Percentiles rank a stretch among this genome's conserved stretches.
phyloP scores from a whole-genome alignment of 2,113 vertebrate genomes.

The Sitta europaea region DNA sequence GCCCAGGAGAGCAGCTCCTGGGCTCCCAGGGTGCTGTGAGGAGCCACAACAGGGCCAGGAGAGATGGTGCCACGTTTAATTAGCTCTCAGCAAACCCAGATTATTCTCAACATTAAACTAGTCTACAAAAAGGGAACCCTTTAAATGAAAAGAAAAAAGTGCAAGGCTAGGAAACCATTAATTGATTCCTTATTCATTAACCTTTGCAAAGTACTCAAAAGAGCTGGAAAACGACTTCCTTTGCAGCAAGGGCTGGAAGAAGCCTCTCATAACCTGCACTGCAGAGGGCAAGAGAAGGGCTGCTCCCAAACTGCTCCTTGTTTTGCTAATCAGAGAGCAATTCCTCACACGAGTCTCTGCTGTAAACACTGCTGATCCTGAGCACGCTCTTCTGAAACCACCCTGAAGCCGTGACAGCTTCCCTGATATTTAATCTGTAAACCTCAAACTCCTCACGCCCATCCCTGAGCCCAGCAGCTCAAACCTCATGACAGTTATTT shows the following conservation, averaged over 20 bases:
- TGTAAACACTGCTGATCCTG: neutral
- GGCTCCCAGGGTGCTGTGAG: neutral
- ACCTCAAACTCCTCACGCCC: neutral
- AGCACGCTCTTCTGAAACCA: neutral
- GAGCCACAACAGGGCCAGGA: neutral
- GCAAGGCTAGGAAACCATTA: conserved; percentile 56
- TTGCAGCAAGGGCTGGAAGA: neutral
- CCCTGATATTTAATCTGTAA: neutral
- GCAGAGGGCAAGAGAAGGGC: neutral
- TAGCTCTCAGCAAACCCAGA: conserved; percentile 14
- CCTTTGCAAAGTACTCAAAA: conserved; percentile 54
- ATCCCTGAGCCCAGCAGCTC: neutral
- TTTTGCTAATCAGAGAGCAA: neutral
- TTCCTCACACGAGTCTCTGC: neutral
- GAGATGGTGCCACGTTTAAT: conserved; percentile 11
- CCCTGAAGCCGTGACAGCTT: neutral
- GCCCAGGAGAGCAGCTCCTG: neutral
- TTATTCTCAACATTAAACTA: conserved; percentile 33
- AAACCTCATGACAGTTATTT: neutral
- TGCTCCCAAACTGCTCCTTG: neutral
- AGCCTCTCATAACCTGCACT: neutral
- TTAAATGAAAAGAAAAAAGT: conserved; percentile 43
- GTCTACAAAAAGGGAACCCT: conserved; percentile 49
- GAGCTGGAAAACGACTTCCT: conserved; percentile 34
- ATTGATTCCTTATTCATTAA: conserved; percentile 71